Evolutionary conservation across 2,113 vertebrate genomes (phyloP).

Genomic region (Myanophis thanlyinensis): DNA sequence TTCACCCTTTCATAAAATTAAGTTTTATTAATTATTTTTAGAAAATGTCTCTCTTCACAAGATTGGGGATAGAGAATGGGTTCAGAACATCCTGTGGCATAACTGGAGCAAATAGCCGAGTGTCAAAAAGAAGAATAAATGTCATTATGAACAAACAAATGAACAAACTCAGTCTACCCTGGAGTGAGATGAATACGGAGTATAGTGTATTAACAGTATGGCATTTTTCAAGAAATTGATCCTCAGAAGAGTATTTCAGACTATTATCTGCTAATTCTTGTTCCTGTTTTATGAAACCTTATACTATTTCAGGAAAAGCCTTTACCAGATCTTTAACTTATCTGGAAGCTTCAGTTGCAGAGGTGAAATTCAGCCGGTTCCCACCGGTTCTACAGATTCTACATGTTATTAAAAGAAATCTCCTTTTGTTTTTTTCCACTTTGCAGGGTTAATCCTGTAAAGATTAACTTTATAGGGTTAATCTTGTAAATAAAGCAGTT

Average conservation of each 20-base stretch:
- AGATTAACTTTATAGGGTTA: no score
- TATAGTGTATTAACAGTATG: background rate
- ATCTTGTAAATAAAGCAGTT: no score
- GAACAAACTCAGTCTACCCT: background rate
- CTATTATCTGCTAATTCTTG: background rate
- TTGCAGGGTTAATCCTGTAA: no score
- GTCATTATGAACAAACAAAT: no score
- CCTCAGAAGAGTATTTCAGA: constrained; percentile 1
- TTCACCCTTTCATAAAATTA: background rate
- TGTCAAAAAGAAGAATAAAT: background rate
- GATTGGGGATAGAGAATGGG: background rate
- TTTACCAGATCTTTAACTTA: background rate
- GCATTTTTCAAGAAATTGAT: constrained; percentile 1
- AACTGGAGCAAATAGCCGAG: background rate
- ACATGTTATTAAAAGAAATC: no score
- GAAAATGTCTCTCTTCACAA: background rate
- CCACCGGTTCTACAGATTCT: no score
- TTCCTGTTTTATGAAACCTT: background rate
- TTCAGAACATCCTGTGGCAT: background rate
- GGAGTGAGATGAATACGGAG: background rate
- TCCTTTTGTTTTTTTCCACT: no score
- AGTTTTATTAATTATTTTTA: background rate
- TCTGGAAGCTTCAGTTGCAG: background rate
- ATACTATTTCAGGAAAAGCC: background rate
- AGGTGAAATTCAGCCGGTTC: no score